Percentiles rank a stretch among this genome's conserved stretches.
Evolutionary conservation across 2,113 vertebrate genomes (phyloP).

Genomic region (Saimiri boliviensis): DNA sequence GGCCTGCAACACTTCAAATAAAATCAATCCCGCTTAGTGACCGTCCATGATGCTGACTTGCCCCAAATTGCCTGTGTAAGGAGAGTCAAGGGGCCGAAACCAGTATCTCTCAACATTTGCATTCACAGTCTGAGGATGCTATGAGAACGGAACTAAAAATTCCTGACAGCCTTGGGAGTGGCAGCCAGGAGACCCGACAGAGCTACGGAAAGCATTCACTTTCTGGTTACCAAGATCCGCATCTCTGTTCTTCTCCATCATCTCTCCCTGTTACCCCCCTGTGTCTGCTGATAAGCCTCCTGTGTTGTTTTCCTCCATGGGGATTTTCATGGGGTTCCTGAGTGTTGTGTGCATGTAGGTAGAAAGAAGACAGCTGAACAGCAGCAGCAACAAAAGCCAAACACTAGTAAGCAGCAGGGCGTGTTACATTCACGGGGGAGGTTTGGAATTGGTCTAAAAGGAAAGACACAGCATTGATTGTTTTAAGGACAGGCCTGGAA

Average conservation of each 20-base stretch:
- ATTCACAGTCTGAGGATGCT: neutral
- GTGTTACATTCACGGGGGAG: neutral
- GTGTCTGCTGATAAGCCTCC: neutral
- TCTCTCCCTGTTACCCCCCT: fast-evolving
- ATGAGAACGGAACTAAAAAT: neutral
- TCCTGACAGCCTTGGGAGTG: neutral
- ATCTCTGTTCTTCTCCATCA: fast-evolving
- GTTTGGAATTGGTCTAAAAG: fast-evolving
- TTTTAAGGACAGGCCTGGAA: neutral
- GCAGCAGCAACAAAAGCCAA: fast-evolving
- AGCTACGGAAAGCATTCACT: fast-evolving
- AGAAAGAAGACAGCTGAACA: too few species aligned
- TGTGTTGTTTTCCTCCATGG: fast-evolving
- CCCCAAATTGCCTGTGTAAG: neutral
- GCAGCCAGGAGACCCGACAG: fast-evolving
- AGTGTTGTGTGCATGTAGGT: neutral
- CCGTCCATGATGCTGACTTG: neutral
- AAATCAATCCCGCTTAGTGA: neutral
- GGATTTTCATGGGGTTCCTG: too few species aligned
- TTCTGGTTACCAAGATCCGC: too few species aligned
- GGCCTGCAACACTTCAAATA: neutral
- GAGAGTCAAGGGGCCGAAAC: too few species aligned
- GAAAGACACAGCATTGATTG: fast-evolving
- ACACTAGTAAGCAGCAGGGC: neutral
- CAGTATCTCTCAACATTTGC: fast-evolving